Evolutionary conservation across 2,797 vertebrate genomes (phyloP), one percentile per base, ranked within the genome.

Genomic region (Fundulus diaphanus): DNA sequence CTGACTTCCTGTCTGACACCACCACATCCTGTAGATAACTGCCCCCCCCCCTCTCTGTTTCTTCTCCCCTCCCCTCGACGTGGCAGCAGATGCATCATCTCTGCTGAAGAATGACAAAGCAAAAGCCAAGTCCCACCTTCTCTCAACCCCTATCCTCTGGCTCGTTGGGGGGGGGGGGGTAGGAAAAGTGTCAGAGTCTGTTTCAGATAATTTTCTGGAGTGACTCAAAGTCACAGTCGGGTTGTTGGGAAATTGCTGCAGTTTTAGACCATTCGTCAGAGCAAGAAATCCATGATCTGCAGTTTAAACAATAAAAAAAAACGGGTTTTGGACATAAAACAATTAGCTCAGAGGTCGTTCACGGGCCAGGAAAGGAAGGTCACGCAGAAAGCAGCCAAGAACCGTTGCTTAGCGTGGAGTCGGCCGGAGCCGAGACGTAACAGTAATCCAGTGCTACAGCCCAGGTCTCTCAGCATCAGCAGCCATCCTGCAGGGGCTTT

Each of bases 11-110:
- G 90, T 92, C 91, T 92, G 85, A 91, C 93, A 89, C 87, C 82
- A 82, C 92, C 93, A 90, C 93, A 92, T 95, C 94, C 94, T 94
- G 94, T 94, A 93, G 85, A 93, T 88, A 88, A 88, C 81, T 65
- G 76, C 66, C 61, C 57, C 29, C n/a, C 8, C 31, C 24, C 29
- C 9, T 68, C 7, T 73, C 51, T 69, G 31, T 56, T 52, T 70
- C 27, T 61, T 49, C 22, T 35, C 77, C 42, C 76, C 82, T 65
- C 79, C 63, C 56, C 56, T 59, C 31, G 68, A 89, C 82, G 78
- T 85, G 74, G 80, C 89, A 84, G 89, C 79, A 85, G 78, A 89
- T 83, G 87, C 74, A 80, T 88, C 79, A 86, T 82, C 59, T 42
- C 42, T 81, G 78, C 77, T 54, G 44, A 79, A 69, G 78, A 83